Evolutionary conservation across 2,888 invertebrate genomes (phyloP), one percentile per base, ranked within the genome.

Genomic region (Callimorpha dominula): DNA sequence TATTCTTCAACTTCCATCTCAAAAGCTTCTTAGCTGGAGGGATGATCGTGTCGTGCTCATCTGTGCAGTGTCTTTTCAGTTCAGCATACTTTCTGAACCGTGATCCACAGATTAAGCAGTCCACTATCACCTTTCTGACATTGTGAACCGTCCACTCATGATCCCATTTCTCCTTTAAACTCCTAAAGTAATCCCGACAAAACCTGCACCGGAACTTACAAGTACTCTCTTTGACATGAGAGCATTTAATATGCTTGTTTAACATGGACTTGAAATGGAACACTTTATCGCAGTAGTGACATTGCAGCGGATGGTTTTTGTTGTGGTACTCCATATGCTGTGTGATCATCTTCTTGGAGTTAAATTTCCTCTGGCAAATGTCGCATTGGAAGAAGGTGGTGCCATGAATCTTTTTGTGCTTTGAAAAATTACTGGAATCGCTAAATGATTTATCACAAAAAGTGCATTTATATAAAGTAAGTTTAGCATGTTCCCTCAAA

Each of bases 341-440:
- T 0, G 90, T 84, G 17, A 96, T 90, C 93, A 94, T 95, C 72
- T 93, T 94, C 76, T 95, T 95, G 0, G 96, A 93, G 83, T 95
- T 94, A 81, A 96, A 96, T 82, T 95, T 96, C 14, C 96, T 85
- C 42, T 90, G 90, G 81, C 96, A 96, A 20, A 95, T 81, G 60
- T 96, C 95, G 81, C 96, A 96, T 74, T 96, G 96, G 65, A 92
- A 89, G 77, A 85, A 93, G 0, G 89, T 88, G 0, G 86, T 82
- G 40, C 95, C 94, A 81, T 96, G 96, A 43, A 95, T 92, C 77
- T 96, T 96, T 81, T 96, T 96, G 81, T 96, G 96, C 68, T 96
- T 96, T 3, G 95, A 96, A 76, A 95, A 96, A 75, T 96, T 96
- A 75, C 95, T 95, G 40, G 96, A 96, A 72, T 96, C 96, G 75